phyloP scores from a whole-genome alignment of 2,888 invertebrate genomes.

The Caenorhabditis sp. region DNA sequence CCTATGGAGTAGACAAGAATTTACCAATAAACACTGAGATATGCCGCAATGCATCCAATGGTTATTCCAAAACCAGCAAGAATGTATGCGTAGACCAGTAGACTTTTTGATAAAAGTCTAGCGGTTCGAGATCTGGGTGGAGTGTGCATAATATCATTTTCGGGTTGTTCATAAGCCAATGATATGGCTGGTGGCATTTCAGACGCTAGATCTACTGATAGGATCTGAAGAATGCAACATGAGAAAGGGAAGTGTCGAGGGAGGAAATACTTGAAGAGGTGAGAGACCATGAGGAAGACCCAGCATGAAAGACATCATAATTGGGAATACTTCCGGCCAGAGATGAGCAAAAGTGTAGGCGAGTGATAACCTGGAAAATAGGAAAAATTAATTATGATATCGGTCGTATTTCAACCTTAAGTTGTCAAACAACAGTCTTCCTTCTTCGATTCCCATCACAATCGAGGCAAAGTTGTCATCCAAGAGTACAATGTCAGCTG shows the following conservation, averaged over 20 bases:
- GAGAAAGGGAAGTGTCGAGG: not conserved
- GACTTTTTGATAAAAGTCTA: constrained; percentile 69
- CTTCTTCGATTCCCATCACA: constrained; percentile 81
- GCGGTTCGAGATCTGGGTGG: constrained; percentile 75
- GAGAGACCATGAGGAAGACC: constrained; percentile 81
- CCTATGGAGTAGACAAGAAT: not conserved
- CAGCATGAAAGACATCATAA: constrained; percentile 80
- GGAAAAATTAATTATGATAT: not conserved
- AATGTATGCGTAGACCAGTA: constrained; percentile 79
- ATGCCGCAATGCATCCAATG: constrained; percentile 79
- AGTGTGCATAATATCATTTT: constrained; percentile 80
- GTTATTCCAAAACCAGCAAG: constrained; percentile 81
- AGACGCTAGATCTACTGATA: constrained; percentile 80
- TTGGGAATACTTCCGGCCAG: constrained; percentile 82
- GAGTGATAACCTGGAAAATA: constrained; percentile 74
- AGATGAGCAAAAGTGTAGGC: constrained; percentile 82
- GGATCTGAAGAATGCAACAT: constrained; percentile 70
- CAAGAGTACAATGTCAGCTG: constrained; percentile 79
- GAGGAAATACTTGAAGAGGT: constrained; percentile 74
- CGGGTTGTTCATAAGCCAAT: constrained; percentile 82
- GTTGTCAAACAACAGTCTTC: constrained; percentile 79
- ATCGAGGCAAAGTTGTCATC: constrained; percentile 82
- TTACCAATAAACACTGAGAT: constrained; percentile 80
- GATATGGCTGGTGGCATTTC: constrained; percentile 82
- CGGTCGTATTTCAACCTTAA: constrained; percentile 39